These are phyloP conservation scores for Numenius arquata DNA, from an alignment of 2,113 vertebrate species.

Conservation along the genomic window DNA sequence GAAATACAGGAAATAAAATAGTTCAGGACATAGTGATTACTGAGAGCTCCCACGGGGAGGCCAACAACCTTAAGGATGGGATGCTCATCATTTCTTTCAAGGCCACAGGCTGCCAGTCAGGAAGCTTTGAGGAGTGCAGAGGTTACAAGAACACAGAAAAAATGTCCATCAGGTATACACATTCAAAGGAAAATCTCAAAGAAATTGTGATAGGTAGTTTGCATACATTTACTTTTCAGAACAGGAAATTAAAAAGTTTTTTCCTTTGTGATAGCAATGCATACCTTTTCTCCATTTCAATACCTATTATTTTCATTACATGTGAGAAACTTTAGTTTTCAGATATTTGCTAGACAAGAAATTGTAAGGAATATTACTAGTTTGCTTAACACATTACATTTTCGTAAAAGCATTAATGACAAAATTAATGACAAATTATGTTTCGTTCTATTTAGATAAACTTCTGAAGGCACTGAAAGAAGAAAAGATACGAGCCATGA, in stretches of 20 bases:
- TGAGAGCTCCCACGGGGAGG: not conserved
- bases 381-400: not conserved
- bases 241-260: not conserved
- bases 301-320: not conserved
- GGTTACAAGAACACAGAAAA: not conserved
- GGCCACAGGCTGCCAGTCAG: not conserved
- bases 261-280: not conserved
- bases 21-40: not conserved
- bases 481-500: constrained; percentile 70
- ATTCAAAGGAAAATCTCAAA: not conserved
- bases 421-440: not conserved
- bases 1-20: not conserved
- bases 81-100: not conserved
- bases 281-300: not conserved
- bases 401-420: not conserved
- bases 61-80: too few species aligned
- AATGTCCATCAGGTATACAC: not conserved
- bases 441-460: constrained; percentile 69
- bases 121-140: not conserved
- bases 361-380: not conserved
- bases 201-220: not conserved
- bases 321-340: not conserved
- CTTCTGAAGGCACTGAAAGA: constrained; percentile 72
- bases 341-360: not conserved
- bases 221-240: not conserved